phyloP scores from a whole-genome alignment of 2,888 invertebrate genomes.

The Callosobruchus maculatus region DNA sequence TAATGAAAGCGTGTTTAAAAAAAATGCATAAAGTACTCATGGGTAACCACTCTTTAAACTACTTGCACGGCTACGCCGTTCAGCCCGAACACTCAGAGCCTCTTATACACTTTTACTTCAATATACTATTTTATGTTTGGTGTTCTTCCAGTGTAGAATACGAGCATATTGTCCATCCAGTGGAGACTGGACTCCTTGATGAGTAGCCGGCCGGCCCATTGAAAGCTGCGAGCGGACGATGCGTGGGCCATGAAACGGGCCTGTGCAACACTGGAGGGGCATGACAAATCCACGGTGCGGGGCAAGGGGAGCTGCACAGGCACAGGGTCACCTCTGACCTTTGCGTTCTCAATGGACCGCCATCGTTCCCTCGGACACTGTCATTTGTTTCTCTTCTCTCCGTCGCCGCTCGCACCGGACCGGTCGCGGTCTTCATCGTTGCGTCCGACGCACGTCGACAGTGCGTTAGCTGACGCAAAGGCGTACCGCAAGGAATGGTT shows the following conservation, averaged over 20 bases:
- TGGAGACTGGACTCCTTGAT: background rate
- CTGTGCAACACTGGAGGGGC: conserved; percentile 37
- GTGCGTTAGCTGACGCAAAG: no score
- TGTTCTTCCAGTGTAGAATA: background rate
- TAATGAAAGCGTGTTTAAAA: no score
- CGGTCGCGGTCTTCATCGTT: background rate
- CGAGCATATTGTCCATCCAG: background rate
- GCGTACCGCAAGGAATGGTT: no score
- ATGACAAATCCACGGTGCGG: conserved; percentile 44
- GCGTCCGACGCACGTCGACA: background rate
- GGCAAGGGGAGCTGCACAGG: conserved; percentile 34
- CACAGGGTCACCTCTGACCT: conserved; percentile 47
- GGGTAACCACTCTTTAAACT: no score
- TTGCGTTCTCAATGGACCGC: conserved; percentile 45
- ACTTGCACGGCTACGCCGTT: no score
- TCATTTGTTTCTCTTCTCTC: conserved; percentile 38
- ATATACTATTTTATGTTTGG: no score
- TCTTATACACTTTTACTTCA: no score
- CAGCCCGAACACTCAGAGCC: no score
- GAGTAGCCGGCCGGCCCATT: background rate
- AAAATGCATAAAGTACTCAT: no score
- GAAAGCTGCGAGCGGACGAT: background rate
- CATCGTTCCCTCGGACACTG: conserved; percentile 46
- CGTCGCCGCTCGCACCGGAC: background rate
- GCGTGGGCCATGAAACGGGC: background rate